Percentiles rank a stretch among this genome's conserved stretches.
Conservation (phyloP, 2,888 invertebrate genomes). For the Apantesis nais region DNA sequence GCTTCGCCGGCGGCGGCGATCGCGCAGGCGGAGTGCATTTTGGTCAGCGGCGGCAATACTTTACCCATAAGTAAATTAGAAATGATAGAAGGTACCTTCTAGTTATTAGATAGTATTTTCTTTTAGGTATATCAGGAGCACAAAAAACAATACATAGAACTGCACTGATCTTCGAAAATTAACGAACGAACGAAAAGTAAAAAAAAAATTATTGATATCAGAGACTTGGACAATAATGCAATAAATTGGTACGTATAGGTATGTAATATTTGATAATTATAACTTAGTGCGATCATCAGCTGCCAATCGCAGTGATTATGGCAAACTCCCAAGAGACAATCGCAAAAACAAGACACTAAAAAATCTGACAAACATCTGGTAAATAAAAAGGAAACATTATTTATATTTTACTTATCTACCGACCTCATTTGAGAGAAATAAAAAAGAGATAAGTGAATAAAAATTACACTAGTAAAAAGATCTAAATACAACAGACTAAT, state of each 20-base stretch:
- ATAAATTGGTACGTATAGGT: not conserved
- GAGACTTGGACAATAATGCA: not conserved
- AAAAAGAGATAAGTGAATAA: not conserved
- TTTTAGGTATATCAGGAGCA: not conserved
- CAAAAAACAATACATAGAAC: not conserved
- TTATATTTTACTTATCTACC: not conserved
- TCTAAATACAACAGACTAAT: not conserved
- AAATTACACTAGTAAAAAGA: not conserved
- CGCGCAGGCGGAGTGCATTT: no score
- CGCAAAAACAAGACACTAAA: constrained; percentile 9
- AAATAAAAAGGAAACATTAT: not conserved
- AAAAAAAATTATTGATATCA: not conserved
- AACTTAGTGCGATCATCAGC: not conserved
- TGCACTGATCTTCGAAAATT: not conserved
- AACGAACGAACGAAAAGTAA: not conserved
- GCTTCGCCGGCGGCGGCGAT: no score
- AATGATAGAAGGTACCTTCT: no score
- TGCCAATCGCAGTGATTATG: constrained; percentile 14
- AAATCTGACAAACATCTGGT: constrained; percentile 8
- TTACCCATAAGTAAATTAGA: not conserved
- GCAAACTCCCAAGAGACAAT: constrained; percentile 12
- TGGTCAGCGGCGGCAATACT: not conserved
- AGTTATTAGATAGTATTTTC: no score
- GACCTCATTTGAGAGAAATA: not conserved
- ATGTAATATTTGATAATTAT: constrained; percentile 2